phyloP scores from a whole-genome alignment of 1,140 invertebrate species.

The Eufriesea mexicana region DNA sequence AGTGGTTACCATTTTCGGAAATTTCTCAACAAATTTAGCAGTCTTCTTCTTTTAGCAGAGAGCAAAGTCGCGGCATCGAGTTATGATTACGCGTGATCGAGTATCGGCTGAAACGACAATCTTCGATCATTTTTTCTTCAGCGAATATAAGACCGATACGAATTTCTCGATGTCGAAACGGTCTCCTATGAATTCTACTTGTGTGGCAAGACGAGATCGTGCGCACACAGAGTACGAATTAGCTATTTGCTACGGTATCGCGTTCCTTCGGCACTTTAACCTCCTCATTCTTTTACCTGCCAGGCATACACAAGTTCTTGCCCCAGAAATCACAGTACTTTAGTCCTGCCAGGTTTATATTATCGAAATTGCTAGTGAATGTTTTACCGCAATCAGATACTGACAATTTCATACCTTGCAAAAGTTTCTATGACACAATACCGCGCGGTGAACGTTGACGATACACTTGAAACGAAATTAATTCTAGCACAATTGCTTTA shows the following conservation, averaged over 20 bases:
- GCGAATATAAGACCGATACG: slow-evolving; percentile 10
- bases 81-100: background rate
- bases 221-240: slow-evolving; percentile 67
- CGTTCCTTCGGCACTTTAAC: slow-evolving; percentile 67
- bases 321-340: slow-evolving; percentile 67
- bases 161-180: slow-evolving; percentile 64
- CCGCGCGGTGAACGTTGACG: background rate
- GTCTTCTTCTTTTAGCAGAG: too few species aligned
- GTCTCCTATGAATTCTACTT: slow-evolving; percentile 56
- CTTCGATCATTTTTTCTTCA: background rate
- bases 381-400: slow-evolving; percentile 50
- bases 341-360: slow-evolving; percentile 55
- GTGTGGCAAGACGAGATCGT: slow-evolving; percentile 64
- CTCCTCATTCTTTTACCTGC: slow-evolving; percentile 65
- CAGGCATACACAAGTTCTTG: slow-evolving; percentile 61
- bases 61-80: too few species aligned
- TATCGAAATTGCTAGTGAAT: slow-evolving; percentile 66
- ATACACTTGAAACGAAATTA: background rate
- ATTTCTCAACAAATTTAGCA: too few species aligned
- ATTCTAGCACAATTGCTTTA: too few species aligned
- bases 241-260: slow-evolving; percentile 71
- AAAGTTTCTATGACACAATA: slow-evolving; percentile 18
- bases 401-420: slow-evolving; percentile 34
- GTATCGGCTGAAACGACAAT: background rate
- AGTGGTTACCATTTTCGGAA: too few species aligned